These are phyloP conservation scores for Triops cancriformis DNA, from an alignment of 1,140 invertebrate species.

Conservation along the genomic window DNA sequence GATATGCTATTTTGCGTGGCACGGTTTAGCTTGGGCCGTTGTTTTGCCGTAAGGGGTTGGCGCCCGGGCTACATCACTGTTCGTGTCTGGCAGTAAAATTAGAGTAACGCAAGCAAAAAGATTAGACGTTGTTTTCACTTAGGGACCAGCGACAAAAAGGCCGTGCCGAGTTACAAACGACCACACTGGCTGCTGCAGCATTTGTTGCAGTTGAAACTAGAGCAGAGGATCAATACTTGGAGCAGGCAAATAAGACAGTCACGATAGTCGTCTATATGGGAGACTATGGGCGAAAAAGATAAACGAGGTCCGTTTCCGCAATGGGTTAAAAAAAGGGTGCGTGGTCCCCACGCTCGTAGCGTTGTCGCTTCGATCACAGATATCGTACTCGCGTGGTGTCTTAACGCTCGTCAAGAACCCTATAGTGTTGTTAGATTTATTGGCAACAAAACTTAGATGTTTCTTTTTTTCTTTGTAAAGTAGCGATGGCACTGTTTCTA, in stretches of 20 bases:
- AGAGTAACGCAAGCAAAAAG: neutral
- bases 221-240: neutral
- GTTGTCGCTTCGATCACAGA: neutral
- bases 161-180: neutral
- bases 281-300: neutral
- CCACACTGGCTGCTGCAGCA: neutral
- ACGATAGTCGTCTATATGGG: neutral
- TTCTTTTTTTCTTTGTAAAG: neutral
- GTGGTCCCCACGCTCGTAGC: no score
- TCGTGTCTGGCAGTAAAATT: neutral
- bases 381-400: neutral
- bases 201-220: neutral
- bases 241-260: neutral
- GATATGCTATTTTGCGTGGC: neutral
- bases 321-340: no score
- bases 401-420: neutral
- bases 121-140: neutral
- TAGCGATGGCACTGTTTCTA: neutral
- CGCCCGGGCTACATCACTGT: neutral
- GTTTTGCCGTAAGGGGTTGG: neutral
- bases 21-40: neutral
- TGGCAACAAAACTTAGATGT: neutral
- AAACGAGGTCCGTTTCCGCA: neutral
- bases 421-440: slow-evolving; percentile 11
- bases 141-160: neutral